Evolutionary conservation across 2,888 invertebrate species (phyloP), one percentile per base, ranked within the genome.

Genomic region (Drosophila multiciliata): DNA sequence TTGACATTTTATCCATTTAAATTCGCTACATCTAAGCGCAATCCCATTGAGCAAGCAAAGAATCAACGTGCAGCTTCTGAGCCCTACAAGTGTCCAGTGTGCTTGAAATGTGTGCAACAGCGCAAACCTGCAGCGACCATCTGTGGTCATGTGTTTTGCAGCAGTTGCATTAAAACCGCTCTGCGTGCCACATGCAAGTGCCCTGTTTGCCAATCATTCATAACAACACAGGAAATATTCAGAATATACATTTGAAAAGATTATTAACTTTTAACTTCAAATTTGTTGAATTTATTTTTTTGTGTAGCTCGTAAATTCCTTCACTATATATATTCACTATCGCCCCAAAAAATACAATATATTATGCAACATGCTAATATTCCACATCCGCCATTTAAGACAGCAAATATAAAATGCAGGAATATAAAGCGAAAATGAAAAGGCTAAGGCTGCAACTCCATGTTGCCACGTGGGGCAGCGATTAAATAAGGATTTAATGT

Each of bases 81-180:
- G n/a, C 57, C 70, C 40, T 75, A 82, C 7, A 71, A 69, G 8
- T 82, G 86, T 67, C 82, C 82, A 12, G 63, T 82, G 2, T 82
- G 83, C 20, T 54, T 69, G 59, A 52, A 59, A 8, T 50, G 38
- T 58, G 63, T 86, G 23, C 66, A 61, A 8, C 54, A 61, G 1
- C 76, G 73, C 8, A 42, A 72, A 4, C 82, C 87, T 1, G 42
- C 66, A 3, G 29, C 87, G 8, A 86, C 83, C 50, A 33, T 36
- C 1, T 82, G 82, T 50, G 87, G 82, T 1, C 82, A 82, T 66
- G 78, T 82, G 1, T 86, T 81, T 8, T 86, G 82, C 64, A 55
- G 50, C 20, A 33, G 53, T 35, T 86, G 82, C 55, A 80, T 82
- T 2, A 59, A 11, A n/a, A 35, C 61, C 3, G 81, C 84, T 6